phyloP scores from a whole-genome alignment of 2,888 invertebrate species.

The Brachyptera risi region DNA sequence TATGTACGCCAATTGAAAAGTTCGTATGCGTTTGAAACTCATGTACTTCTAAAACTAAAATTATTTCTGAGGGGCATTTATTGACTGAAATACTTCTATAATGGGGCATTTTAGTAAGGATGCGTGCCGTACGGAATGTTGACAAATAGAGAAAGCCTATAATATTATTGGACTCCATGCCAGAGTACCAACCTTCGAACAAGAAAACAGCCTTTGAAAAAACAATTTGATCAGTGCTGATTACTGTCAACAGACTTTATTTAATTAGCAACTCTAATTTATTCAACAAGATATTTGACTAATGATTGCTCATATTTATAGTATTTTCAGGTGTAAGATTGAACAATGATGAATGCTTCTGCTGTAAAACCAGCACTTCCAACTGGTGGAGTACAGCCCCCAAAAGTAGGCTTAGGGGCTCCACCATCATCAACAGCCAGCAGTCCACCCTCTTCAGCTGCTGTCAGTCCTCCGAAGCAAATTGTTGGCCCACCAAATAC shows the following conservation, averaged over 20 bases:
- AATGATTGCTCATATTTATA: not conserved
- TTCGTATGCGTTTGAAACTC: no score
- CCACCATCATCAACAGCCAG: conserved; percentile 38
- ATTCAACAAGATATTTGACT: no score
- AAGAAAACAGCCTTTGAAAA: no score
- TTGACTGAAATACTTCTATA: no score
- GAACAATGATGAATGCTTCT: conserved; percentile 42
- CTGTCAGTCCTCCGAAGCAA: conserved; percentile 40
- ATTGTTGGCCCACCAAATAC: conserved; percentile 37
- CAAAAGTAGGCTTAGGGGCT: conserved; percentile 40
- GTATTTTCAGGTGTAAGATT: not conserved
- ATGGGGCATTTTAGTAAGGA: not conserved
- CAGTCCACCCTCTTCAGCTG: conserved; percentile 35
- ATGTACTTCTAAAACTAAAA: no score
- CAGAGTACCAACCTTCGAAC: conserved; percentile 29
- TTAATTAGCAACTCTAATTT: no score
- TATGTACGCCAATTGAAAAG: conserved; percentile 27
- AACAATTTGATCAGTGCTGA: not conserved
- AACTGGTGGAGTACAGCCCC: conserved; percentile 33
- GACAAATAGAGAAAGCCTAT: conserved; percentile 31
- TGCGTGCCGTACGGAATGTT: conserved; percentile 26
- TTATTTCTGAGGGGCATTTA: no score
- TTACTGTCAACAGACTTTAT: not conserved
- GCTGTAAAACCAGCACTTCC: conserved; percentile 44
- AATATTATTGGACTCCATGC: conserved; percentile 28